Percentiles rank a stretch among this genome's conserved stretches.
Conservation (phyloP, 2,888 invertebrate genomes). For the Hedychridium roseum region DNA sequence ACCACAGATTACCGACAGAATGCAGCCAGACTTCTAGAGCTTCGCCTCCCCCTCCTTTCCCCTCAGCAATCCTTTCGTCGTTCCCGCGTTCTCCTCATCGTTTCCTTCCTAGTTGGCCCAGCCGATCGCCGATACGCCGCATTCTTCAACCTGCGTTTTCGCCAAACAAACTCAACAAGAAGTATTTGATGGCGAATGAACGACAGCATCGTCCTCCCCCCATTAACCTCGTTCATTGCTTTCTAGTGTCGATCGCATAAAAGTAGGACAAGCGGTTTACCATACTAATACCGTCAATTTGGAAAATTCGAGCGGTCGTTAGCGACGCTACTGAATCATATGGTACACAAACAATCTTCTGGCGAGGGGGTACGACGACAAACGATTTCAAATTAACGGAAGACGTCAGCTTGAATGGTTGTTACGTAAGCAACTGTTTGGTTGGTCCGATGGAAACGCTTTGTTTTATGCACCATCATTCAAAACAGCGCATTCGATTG, state of each 20-base stretch:
- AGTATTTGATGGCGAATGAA: background rate
- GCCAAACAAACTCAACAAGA: background rate
- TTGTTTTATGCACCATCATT: no score
- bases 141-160: background rate
- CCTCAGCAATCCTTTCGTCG: constrained; percentile 16
- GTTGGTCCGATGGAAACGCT: no score
- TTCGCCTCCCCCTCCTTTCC: constrained; percentile 32
- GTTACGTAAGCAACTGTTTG: no score
- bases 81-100: background rate
- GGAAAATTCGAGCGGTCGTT: constrained; percentile 19
- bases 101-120: no score
- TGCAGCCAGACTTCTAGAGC: constrained; percentile 49
- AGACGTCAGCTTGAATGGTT: no score
- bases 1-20: constrained; percentile 56
- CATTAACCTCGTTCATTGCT: background rate
- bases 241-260: background rate
- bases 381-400: no score
- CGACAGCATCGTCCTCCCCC: no score
- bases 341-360: no score
- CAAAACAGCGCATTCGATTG: no score
- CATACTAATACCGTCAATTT: constrained; percentile 19
- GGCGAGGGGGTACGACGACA: no score
- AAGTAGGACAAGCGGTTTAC: background rate
- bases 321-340: no score
- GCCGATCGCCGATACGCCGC: no score